Percentiles rank a stretch among this genome's conserved stretches.
Conservation (phyloP, 2,888 invertebrate genomes). For the Dastarcus helophoroides region DNA sequence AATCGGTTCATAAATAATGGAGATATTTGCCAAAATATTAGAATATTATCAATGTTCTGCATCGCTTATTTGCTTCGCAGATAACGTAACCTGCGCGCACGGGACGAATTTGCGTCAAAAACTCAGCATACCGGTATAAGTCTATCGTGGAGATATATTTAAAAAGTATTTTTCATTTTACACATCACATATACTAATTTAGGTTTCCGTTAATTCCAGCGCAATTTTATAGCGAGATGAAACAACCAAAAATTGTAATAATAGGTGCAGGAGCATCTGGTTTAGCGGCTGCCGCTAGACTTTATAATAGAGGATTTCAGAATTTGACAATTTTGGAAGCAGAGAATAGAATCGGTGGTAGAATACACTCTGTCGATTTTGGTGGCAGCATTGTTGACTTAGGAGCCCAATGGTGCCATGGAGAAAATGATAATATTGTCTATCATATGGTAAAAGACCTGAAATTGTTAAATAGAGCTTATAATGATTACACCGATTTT, state of each 20-base stretch:
- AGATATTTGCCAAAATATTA: no score
- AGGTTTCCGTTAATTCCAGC: no score
- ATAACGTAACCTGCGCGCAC: no score
- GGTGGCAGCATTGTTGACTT: constrained; percentile 23
- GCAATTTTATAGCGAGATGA: no score
- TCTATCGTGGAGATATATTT: no score
- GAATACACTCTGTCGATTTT: constrained; percentile 25
- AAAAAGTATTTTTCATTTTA: no score
- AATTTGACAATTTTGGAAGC: constrained; percentile 39
- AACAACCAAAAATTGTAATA: constrained; percentile 2
- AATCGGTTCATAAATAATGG: no score
- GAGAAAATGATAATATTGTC: constrained; percentile 31
- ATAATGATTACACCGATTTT: constrained; percentile 29
- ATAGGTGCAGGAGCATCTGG: constrained; percentile 4
- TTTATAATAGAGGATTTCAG: constrained; percentile 38
- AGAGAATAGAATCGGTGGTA: constrained; percentile 31
- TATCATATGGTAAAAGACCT: constrained; percentile 29
- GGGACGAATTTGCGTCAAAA: no score
- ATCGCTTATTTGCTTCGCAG: no score
- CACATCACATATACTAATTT: no score
- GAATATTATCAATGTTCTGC: no score
- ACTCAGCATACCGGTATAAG: no score
- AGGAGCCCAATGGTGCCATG: constrained; percentile 36
- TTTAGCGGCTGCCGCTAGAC: constrained; percentile 41
- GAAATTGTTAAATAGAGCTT: constrained; percentile 32